A percentile compares a stretch with the other conserved stretches of the same genome.
Evolutionary conservation across 2,888 invertebrate species (phyloP).

Genomic region (Antheraea yamamai): DNA sequence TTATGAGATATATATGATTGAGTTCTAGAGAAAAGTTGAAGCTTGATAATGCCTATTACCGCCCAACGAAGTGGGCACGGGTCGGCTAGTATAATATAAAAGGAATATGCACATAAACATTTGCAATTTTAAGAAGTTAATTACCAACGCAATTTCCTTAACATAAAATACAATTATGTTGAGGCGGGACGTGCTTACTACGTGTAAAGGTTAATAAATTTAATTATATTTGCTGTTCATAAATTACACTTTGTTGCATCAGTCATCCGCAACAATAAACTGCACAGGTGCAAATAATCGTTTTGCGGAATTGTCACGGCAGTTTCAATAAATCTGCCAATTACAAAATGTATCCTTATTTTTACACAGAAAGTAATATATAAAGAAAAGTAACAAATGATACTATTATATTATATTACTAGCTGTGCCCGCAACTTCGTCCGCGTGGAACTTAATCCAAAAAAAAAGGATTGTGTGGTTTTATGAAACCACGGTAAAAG

Average conservation of each 20-base stretch:
- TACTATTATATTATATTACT: too few relatives aligned
- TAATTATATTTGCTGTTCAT: conserved; percentile 6
- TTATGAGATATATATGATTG: too few relatives aligned
- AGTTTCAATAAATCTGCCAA: background rate
- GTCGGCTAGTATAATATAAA: too few relatives aligned
- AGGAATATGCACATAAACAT: too few relatives aligned
- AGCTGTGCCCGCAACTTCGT: too few relatives aligned
- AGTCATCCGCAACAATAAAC: conserved; percentile 6
- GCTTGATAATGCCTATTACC: too few relatives aligned
- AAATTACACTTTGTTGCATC: conserved; percentile 11
- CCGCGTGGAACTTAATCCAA: too few relatives aligned
- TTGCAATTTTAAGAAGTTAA: background rate
- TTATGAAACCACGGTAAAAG: too few relatives aligned
- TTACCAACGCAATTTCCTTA: background rate
- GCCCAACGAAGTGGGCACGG: too few relatives aligned
- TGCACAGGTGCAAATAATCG: background rate
- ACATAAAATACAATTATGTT: background rate
- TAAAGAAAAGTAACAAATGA: too few relatives aligned
- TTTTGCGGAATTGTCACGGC: background rate
- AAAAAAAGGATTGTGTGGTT: too few relatives aligned
- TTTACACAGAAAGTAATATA: background rate
- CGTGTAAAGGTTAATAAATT: background rate
- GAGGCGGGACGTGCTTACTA: background rate
- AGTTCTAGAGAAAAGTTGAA: too few relatives aligned
- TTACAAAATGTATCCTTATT: background rate